Conservation (phyloP, 2,113 vertebrate genomes). For the Tachysurus fulvidraco region DNA sequence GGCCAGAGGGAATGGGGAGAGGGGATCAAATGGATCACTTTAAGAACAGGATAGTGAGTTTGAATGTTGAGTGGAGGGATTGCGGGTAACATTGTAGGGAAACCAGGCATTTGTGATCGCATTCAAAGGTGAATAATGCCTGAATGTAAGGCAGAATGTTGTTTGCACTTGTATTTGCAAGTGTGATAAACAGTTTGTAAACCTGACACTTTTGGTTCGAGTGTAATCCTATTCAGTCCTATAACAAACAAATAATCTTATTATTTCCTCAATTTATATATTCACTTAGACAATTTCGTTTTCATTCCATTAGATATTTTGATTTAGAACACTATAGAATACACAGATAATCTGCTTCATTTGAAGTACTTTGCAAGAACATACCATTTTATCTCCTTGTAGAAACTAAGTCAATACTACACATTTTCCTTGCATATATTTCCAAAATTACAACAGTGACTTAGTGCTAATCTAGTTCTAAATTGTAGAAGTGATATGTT, state of each 20-base stretch:
- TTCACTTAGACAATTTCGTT: not conserved
- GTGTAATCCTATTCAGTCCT: not conserved
- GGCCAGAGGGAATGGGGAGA: constrained; percentile 81
- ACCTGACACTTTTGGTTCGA: not conserved
- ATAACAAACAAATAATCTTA: not conserved
- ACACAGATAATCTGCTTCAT: not conserved
- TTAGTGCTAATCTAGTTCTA: not conserved
- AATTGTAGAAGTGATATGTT: not conserved
- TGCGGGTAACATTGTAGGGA: not conserved
- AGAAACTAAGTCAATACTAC: too few species aligned
- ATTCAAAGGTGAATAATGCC: not conserved
- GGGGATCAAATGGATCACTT: constrained; percentile 77
- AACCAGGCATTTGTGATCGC: constrained; percentile 15
- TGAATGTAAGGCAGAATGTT: not conserved
- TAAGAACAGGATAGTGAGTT: constrained; percentile 61
- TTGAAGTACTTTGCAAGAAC: not conserved
- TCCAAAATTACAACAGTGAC: not conserved
- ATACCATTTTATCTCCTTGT: not conserved
- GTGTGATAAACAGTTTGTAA: not conserved
- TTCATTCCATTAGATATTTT: not conserved
- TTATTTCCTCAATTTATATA: not conserved
- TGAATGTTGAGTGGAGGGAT: constrained; percentile 9
- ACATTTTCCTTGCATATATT: not conserved
- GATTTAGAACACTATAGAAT: not conserved
- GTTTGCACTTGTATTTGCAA: not conserved